Evolutionary conservation across 35 echinoderm and acorn worm species (phyloP), one percentile per base, ranked within the genome.

Genomic region (Acanthaster planci): DNA sequence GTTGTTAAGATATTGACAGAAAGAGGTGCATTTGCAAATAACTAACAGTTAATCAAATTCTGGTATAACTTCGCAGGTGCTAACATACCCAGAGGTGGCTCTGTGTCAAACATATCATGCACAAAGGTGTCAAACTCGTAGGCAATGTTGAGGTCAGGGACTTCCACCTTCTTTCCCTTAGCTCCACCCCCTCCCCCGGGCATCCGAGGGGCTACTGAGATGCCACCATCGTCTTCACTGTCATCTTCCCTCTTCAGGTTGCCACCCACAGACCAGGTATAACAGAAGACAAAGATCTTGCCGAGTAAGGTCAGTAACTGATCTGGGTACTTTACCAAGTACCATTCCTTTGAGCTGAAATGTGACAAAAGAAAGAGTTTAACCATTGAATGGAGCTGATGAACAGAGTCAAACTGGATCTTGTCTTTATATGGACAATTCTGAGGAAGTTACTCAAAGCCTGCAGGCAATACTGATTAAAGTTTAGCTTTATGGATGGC

Each of bases 261-360:
- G 18, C 96, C 96, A 53, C 96, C 96, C 38, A 99, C 58, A 29
- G 96, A 93, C 96, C 96, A 99, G 17, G 90, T 89, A 39, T 85
- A 99, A 67, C 96, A 99, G 89, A 99, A 99, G 58, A 99, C 96
- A 84, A 99, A 99, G 81, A 99, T 82, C 76, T 99, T 99, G 19
- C 96, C 96, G 23, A 99, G 60, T 18, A 99, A 59, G 52, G 85
- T 91, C 26, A 80, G 59, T 2, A 99, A 40, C 82, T 91, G 88
- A 23, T 99, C 92, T 39, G 96, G 89, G 52, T 92, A 44, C 57
- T 94, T 99, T 55, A 88, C 68, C 1, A 99, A 64, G 37, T 91
- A 99, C 92, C 92, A 99, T 58, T 94, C 96, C 68, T 99, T 99
- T 67, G 90, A 92, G 52, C 93, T 95, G 85, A 10, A 47, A 26